Evolutionary conservation across 2,888 invertebrate species (phyloP).

Genomic region (Trissolcus japonicus): DNA sequence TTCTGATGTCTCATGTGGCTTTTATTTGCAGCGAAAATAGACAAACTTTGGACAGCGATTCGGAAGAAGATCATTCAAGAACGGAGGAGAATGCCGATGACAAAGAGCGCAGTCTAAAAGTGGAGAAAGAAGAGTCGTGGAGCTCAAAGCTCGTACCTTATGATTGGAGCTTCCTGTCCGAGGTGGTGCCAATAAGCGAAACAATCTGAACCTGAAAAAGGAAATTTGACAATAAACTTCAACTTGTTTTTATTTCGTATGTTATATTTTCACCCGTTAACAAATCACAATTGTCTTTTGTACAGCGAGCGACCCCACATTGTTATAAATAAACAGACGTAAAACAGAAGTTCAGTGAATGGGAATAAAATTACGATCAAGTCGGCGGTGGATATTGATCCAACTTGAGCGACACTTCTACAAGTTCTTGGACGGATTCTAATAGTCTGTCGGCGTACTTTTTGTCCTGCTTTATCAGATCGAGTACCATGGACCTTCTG

Average conservation of each 20-base stretch:
- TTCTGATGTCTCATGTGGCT: slow-evolving; percentile 16
- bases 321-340: neutral
- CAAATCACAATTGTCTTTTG: slow-evolving; percentile 10
- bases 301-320: neutral
- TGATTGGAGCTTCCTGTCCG: slow-evolving; percentile 68
- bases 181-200: slow-evolving; percentile 65
- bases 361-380: neutral
- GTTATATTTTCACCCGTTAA: neutral
- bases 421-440: slow-evolving; percentile 63
- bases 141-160: slow-evolving; percentile 61
- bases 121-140: slow-evolving; percentile 52
- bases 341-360: no score
- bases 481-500: slow-evolving; percentile 61
- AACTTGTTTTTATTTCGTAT: slow-evolving; percentile 14
- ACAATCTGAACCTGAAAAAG: slow-evolving; percentile 26
- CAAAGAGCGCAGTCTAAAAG: slow-evolving; percentile 29
- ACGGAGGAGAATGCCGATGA: slow-evolving; percentile 13
- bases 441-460: slow-evolving; percentile 62
- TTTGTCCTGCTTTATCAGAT: slow-evolving; percentile 62
- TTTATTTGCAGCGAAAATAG: slow-evolving; percentile 22
- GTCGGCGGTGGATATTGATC: slow-evolving; percentile 39
- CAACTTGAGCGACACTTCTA: slow-evolving; percentile 53
- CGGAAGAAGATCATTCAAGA: slow-evolving; percentile 27
- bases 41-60: slow-evolving; percentile 35
- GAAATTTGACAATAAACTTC: slow-evolving; percentile 4